Conservation (phyloP, 2,888 invertebrate genomes). For the Volucella zonaria region DNA sequence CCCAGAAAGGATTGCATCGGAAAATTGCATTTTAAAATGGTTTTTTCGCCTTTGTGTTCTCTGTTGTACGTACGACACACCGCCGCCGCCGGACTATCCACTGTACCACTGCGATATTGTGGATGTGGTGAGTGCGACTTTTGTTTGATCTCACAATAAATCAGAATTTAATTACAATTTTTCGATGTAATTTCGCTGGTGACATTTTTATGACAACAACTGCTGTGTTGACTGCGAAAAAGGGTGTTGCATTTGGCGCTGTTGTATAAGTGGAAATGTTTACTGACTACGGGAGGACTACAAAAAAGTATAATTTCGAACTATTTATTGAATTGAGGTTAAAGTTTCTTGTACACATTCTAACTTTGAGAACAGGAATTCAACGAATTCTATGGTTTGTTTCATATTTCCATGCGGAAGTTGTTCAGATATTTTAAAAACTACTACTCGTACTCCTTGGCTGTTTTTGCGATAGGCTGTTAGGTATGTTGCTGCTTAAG, state of each 20-base stretch:
- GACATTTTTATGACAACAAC: constrained; percentile 70
- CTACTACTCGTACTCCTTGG: no score
- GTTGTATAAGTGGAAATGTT: constrained; percentile 22
- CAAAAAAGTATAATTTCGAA: neutral
- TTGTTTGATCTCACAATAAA: constrained; percentile 73
- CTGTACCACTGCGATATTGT: constrained; percentile 10
- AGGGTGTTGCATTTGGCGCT: constrained; percentile 39
- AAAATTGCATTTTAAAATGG: constrained; percentile 71
- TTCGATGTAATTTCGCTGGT: constrained; percentile 66
- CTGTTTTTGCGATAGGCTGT: no score
- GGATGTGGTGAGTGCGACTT: constrained; percentile 39
- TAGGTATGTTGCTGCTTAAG: no score
- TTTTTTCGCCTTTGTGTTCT: constrained; percentile 1
- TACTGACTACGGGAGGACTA: neutral
- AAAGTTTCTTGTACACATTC: no score
- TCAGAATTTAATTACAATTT: constrained; percentile 73
- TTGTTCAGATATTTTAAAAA: no score
- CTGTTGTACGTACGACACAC: no score
- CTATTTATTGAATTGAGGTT: no score
- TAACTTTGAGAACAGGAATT: no score
- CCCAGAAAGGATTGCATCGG: constrained; percentile 66
- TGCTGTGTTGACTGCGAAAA: neutral
- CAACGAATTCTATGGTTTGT: no score
- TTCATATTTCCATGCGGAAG: no score
- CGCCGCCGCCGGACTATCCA: neutral